Base-by-base conservation (phyloP, 2,888 invertebrate genomes). In the Slavum lentiscoides region DNA sequence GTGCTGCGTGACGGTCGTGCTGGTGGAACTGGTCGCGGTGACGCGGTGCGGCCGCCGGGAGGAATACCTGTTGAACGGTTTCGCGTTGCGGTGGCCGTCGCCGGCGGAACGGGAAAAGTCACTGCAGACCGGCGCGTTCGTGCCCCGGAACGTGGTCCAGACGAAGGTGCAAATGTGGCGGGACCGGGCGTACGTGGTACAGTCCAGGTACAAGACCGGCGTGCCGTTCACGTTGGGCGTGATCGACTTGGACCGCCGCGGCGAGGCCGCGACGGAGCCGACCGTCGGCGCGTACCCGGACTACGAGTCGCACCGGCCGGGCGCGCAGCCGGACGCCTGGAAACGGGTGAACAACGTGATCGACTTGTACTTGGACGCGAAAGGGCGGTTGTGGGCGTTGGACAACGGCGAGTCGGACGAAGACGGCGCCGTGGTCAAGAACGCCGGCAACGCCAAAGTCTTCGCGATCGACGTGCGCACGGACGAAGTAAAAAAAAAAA, bases 21-120 rank as follows among this genome's bases (percentile, higher is more conserved):
- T 30, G 30, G 30, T 61, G 21, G 59, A 61, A 61, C n/a, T 7
- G 9, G 9, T 11, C 21, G 21, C 59, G n/a, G 21, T 21, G 21
- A 7, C 59, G 53, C 17, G 53, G 0, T 11, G 59, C 6, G n/a
- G 59, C 8, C 23, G 3, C 21, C 23, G 23, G 4, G 23, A 30
- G 23, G 61, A 61, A 30, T 61, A 61, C 23, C 61, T 61, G 61
- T 61, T 61, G 61, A 61, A 30, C 61, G 61, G 61, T 2, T 61
- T 13, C 61, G 11, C 61, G 23, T 30, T 30, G 23, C 13, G 13
- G 23, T 61, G 61, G 61, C 61, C 61, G 23, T 61, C 61, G 21
- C 4, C 13, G 61, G 23, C 23, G 61, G 61, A 61, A 61, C 21
- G 61, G 23, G 23, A 61, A 2, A 30, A 23, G 21, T 61, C 61